Base-by-base conservation (phyloP, 2,113 vertebrate species). In the Hippocampus comes region DNA sequence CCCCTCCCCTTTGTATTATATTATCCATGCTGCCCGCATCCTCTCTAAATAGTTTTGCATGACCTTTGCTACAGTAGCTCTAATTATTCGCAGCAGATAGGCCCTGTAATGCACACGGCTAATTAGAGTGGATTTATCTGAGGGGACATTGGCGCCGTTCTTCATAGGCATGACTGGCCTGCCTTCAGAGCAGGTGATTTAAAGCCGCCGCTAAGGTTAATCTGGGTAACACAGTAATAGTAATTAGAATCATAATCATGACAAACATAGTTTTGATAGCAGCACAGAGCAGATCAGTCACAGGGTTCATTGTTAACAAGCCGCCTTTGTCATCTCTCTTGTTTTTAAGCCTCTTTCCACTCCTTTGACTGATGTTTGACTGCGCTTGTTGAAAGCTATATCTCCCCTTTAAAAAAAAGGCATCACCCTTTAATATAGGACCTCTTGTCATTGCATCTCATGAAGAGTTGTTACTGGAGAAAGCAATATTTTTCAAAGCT, bases 121-220 rank as follows among this genome's bases (percentile, higher is more conserved):
- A 97, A 97, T 97, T 98, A 96, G 93, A 86, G 86, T 86, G 88
- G 91, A 95, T 95, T 96, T 95, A 95, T 97, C 93, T 94, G 94
- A 95, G 93, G 92, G 94, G 93, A 94, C 93, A 94, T 89, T 90
- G 90, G 90, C 92, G 90, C 90, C 93, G 93, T 94, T 94, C 92
- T 94, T 94, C 92, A 94, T 91, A 89, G 92, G 86, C 93, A 92
- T 92, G 93, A 93, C 91, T 92, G 92, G 91, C 88, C 90, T 91
- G 90, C 92, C 90, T 88, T 94, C 92, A 92, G 91, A 87, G 91
- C 87, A 93, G 81, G 91, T 92, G 91, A 93, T 94, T 91, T 91
- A 94, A 95, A 94, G 86, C 89, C 91, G 88, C 90, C 23, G 93
- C 91, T 92, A 90, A 90, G 92, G 93, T 95, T 95, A 94, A 95